Conservation (phyloP, 1,140 invertebrate genomes). For the Vollenhovia emeryi region DNA sequence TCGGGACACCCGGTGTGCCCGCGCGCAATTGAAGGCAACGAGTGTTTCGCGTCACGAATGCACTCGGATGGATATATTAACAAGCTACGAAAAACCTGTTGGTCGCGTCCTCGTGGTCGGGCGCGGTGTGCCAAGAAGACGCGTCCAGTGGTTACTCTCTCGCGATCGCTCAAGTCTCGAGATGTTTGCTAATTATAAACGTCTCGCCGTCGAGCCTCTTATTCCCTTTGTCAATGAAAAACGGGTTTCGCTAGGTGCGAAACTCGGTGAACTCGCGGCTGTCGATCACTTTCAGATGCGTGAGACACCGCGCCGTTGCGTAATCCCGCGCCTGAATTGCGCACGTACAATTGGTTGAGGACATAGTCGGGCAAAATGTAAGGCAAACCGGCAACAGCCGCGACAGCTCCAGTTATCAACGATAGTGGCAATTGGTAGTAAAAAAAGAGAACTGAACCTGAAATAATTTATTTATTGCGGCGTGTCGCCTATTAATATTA, state of each 20-base stretch:
- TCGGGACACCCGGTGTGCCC: background rate
- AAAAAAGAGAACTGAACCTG: background rate
- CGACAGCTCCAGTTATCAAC: background rate
- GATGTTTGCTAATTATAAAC: slow-evolving; percentile 51
- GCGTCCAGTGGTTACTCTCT: slow-evolving; percentile 24
- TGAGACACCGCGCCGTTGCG: background rate
- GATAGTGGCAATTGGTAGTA: background rate
- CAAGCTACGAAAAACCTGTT: slow-evolving; percentile 51
- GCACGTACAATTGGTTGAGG: background rate
- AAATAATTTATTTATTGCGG: background rate
- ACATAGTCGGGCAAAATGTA: background rate
- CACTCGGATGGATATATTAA: background rate
- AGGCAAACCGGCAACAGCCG: background rate
- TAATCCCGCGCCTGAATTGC: slow-evolving; percentile 6
- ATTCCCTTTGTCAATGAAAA: slow-evolving; percentile 38
- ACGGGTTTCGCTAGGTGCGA: background rate
- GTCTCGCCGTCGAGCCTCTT: background rate
- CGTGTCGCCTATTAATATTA: background rate
- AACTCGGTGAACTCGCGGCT: background rate
- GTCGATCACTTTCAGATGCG: slow-evolving; percentile 11
- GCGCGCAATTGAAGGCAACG: background rate
- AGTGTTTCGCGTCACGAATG: background rate
- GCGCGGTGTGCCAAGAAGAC: slow-evolving; percentile 22
- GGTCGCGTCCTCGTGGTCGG: slow-evolving; percentile 24
- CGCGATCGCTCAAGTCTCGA: background rate